Percentiles rank a stretch among this genome's conserved stretches.
Conservation (phyloP, 2,797 vertebrate species). For the Acrossocheilus wenchowensis region DNA sequence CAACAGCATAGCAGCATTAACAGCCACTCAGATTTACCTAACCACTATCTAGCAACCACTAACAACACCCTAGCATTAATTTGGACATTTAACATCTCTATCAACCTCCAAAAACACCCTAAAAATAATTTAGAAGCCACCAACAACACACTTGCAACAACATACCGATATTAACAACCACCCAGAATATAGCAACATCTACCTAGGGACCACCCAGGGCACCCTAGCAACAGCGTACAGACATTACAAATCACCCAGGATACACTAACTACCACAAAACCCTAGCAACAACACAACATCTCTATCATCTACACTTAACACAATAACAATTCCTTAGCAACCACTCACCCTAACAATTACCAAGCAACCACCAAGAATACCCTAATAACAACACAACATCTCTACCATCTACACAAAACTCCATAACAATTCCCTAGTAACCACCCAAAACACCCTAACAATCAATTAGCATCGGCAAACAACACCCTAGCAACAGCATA, state of each 20-base stretch:
- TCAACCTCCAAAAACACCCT: background rate
- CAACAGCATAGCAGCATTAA: background rate
- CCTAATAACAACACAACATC: background rate
- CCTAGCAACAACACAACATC: too few relatives aligned
- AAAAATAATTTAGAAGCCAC: background rate
- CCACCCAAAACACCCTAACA: background rate
- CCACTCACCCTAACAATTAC: background rate
- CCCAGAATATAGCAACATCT: background rate
- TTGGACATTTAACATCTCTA: background rate
- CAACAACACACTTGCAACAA: background rate
- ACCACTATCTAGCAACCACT: background rate
- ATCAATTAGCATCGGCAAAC: background rate
- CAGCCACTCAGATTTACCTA: background rate
- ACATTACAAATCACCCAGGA: background rate
- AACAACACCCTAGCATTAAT: background rate
- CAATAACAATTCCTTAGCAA: background rate
- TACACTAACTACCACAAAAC: too few relatives aligned
- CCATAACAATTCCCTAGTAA: background rate
- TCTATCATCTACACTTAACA: too few relatives aligned
- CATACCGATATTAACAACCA: background rate
- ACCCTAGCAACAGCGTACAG: background rate
- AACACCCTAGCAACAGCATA: background rate
- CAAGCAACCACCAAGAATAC: background rate
- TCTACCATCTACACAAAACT: background rate
- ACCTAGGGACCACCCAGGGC: background rate